A percentile compares a stretch with the other conserved stretches of the same genome.
Conservation (phyloP, 2,888 invertebrate species). For the Xylophagus ater region DNA sequence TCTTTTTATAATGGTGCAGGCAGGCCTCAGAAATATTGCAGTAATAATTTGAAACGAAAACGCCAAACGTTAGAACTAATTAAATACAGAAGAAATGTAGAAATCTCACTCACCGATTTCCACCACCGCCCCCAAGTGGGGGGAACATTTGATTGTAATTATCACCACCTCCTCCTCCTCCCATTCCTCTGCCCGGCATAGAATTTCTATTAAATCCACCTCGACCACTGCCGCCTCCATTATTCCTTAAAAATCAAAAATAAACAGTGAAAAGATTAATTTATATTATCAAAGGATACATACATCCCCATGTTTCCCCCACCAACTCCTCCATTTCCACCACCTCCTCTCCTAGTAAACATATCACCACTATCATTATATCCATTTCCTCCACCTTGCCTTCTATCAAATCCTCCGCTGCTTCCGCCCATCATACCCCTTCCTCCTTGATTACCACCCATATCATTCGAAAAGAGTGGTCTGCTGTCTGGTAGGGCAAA, state of each 20-base stretch:
- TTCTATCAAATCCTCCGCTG: background rate
- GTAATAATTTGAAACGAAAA: conserved; percentile 7
- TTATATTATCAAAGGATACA: background rate
- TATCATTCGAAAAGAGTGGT: conserved; percentile 11
- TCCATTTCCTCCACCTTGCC: conserved; percentile 1
- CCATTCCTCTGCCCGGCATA: conserved; percentile 18
- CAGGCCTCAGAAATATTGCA: too few species aligned
- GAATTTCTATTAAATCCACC: conserved; percentile 13
- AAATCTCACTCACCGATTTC: conserved; percentile 27
- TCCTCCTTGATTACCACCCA: conserved; percentile 23
- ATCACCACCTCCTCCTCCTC: conserved; percentile 12
- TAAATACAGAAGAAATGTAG: background rate
- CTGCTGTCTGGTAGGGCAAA: conserved; percentile 19
- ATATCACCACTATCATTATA: conserved; percentile 10
- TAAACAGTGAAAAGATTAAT: background rate
- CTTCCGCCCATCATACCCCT: conserved; percentile 12
- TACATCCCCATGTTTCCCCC: background rate
- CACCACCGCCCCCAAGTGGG: conserved; percentile 19
- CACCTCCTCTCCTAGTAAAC: conserved; percentile 13
- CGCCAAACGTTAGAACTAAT: too few species aligned
- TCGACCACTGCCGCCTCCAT: conserved; percentile 10
- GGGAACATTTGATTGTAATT: conserved; percentile 16
- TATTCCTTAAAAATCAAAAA: background rate
- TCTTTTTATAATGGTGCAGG: too few species aligned
- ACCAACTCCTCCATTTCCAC: conserved; percentile 11